phyloP scores from a whole-genome alignment of 1,140 invertebrate genomes.

The Cataglyphis hispanica region DNA sequence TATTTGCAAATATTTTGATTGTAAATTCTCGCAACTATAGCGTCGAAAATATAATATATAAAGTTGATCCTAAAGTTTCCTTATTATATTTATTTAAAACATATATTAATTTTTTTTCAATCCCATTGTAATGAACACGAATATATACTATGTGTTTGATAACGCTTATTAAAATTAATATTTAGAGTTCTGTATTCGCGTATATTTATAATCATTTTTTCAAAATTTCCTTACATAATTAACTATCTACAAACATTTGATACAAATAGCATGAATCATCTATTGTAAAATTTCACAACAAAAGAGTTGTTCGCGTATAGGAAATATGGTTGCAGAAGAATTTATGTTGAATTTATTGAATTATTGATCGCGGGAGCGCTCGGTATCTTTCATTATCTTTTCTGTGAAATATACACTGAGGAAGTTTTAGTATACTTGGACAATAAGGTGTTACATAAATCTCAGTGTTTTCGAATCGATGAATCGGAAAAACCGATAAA shows the following conservation, averaged over 20 bases:
- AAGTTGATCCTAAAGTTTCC: not conserved
- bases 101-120: not conserved
- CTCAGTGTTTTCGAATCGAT: not conserved
- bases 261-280: not conserved
- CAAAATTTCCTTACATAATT: not conserved
- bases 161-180: not conserved
- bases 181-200: not conserved
- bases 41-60: not conserved
- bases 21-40: not conserved
- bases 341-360: not conserved
- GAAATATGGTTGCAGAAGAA: not conserved
- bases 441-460: slow-evolving; percentile 53
- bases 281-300: not conserved
- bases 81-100: not conserved
- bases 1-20: not conserved
- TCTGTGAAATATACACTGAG: slow-evolving; percentile 7
- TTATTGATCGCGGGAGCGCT: slow-evolving; percentile 9
- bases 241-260: not conserved
- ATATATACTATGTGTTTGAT: not conserved
- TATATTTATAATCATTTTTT: too few species aligned
- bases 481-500: slow-evolving; percentile 10
- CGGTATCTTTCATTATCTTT: not conserved
- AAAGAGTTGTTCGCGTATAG: not conserved
- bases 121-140: not conserved
- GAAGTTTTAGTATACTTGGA: slow-evolving; percentile 34